Evolutionary conservation across 2,797 vertebrate genomes (phyloP).

Genomic region (Rhabdomys pumilio): DNA sequence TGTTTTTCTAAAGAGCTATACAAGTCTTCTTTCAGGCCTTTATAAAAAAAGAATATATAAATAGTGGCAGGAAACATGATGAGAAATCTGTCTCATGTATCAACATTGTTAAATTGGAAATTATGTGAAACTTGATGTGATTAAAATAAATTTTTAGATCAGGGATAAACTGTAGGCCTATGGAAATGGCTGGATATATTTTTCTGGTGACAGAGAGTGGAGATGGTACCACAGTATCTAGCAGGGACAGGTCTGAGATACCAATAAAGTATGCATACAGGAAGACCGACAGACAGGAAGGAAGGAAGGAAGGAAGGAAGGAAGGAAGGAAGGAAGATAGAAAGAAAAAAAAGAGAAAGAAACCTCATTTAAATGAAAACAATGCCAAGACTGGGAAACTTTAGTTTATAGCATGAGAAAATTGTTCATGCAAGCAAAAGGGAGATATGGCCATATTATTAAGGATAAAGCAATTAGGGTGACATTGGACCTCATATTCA

Average conservation of each 20-base stretch:
- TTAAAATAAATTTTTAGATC: not conserved
- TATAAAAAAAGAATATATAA: not conserved
- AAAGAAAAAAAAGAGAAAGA: not conserved
- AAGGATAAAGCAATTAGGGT: not conserved
- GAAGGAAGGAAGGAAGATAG: not conserved
- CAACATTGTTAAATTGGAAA: not conserved
- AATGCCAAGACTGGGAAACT: not conserved
- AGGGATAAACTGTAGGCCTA: not conserved
- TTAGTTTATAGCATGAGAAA: not conserved
- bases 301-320: not conserved
- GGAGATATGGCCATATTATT: not conserved
- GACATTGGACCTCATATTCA: not conserved
- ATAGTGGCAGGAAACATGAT: not conserved
- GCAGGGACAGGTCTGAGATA: not conserved
- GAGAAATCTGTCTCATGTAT: not conserved
- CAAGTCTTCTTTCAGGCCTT: conserved; percentile 5
- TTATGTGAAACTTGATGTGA: not conserved
- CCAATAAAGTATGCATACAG: not conserved
- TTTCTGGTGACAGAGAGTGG: not conserved
- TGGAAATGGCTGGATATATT: not conserved
- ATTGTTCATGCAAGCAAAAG: not conserved
- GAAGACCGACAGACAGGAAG: not conserved
- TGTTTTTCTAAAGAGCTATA: not conserved
- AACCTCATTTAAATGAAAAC: not conserved
- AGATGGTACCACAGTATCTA: not conserved